phyloP scores from a whole-genome alignment of 2,888 invertebrate species.

The Calameuta idolon region DNA sequence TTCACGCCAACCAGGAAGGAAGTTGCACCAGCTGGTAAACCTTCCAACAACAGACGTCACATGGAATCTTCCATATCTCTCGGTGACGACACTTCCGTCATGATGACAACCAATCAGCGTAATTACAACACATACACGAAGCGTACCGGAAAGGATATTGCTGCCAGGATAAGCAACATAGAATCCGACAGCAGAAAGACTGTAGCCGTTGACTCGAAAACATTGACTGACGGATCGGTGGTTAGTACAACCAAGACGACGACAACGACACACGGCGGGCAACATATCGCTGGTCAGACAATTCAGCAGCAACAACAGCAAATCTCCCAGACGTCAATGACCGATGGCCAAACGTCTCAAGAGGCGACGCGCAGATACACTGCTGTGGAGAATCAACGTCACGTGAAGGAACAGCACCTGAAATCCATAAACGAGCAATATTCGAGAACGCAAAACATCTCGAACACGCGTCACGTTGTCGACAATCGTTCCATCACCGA shows the following conservation, averaged over 20 bases:
- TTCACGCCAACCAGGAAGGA: conserved; percentile 71
- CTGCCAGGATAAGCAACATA: conserved; percentile 33
- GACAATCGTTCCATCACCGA: conserved; percentile 36
- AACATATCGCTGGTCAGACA: conserved; percentile 53
- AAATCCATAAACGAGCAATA: conserved; percentile 30
- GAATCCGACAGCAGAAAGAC: conserved; percentile 22
- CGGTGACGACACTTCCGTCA: conserved; percentile 70
- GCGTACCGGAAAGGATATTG: conserved; percentile 59
- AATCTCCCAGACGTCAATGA: neutral
- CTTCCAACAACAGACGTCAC: conserved; percentile 72
- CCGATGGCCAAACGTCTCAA: conserved; percentile 5
- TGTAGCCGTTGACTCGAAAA: conserved; percentile 63
- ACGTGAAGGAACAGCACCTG: conserved; percentile 31
- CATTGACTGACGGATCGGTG: conserved; percentile 69
- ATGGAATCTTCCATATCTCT: conserved; percentile 77
- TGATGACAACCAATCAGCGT: conserved; percentile 73
- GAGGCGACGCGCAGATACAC: conserved; percentile 14
- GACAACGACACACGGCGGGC: conserved; percentile 61
- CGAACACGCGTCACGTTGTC: conserved; percentile 31
- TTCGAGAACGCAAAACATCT: conserved; percentile 24
- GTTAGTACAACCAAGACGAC: conserved; percentile 70
- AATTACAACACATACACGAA: conserved; percentile 70
- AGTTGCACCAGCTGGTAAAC: conserved; percentile 66
- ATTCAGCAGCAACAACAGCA: conserved; percentile 21
- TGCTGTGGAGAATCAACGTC: conserved; percentile 31